Base-by-base conservation (phyloP, 1,140 invertebrate species). In the Frieseomelitta varia region DNA sequence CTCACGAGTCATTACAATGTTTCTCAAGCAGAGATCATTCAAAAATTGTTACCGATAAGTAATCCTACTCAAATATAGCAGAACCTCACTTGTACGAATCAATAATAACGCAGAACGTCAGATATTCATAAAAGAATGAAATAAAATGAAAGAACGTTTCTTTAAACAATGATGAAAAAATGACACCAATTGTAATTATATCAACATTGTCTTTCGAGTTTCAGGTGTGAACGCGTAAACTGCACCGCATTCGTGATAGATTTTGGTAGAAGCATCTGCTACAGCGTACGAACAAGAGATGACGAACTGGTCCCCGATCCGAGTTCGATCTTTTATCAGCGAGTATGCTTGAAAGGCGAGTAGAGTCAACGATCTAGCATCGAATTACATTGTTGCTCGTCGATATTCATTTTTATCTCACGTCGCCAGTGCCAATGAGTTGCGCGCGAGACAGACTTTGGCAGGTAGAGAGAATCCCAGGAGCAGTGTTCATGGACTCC, bases 191-290 rank as follows among this genome's bases (percentile, higher is more conserved):
- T 8, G 8, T 47, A 47, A 47, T 47, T 47, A 10, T 47, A 34
- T 8, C 21, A 2, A 15, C 11, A 24, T 34, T 24, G 27, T 24
- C 6, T 68, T 34, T 73, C 34, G 47, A 27, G 10, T 89, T 91
- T 15, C 78, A 94, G 93, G 27, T 94, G 93, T 72, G 75, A 85
- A 75, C 91, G 79, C 65, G 56, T 69, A 24, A 94, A 92, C 85
- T 94, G 93, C 84, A 93, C 87, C 27, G 93, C 91, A 58, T 95
- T 92, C 87, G 86, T 93, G 15, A 85, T 93, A 75, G 94, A 94
- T 81, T 91, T 92, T n/a, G 90, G 87, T 24, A 90, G 81, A 56
- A 93, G 89, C 77, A 84, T 90, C 34, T 95, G 93, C 53, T 91
- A 92, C 73, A 92, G 88, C 63, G 87, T 95, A 21, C 65, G 88